phyloP scores from a whole-genome alignment of 2,113 vertebrate genomes.

The Vimba vimba region DNA sequence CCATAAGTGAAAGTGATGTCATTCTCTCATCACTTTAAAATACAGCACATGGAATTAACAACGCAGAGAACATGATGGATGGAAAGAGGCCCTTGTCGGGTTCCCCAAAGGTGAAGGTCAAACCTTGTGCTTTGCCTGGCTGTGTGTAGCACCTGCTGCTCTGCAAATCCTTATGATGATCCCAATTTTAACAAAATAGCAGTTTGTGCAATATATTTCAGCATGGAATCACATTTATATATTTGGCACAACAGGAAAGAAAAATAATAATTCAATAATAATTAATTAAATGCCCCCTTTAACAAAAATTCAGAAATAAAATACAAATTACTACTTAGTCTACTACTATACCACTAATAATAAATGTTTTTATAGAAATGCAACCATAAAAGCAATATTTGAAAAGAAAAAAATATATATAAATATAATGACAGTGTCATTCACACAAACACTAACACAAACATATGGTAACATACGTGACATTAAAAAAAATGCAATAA shows the following conservation, averaged over 20 bases:
- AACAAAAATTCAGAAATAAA: background rate
- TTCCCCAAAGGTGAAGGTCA: background rate
- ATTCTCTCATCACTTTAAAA: too few species aligned
- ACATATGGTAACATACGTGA: too few species aligned
- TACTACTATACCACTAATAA: background rate
- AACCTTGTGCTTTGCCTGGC: background rate
- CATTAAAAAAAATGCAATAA: too few species aligned
- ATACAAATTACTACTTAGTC: background rate
- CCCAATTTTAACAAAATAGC: background rate
- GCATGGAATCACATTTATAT: background rate
- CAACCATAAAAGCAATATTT: background rate
- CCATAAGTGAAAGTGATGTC: too few species aligned
- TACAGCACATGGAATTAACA: too few species aligned
- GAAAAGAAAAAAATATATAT: too few species aligned
- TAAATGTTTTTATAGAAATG: background rate
- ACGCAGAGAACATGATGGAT: too few species aligned
- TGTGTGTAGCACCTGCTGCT: background rate
- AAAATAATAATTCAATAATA: background rate
- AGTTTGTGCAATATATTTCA: background rate
- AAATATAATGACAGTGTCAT: too few species aligned
- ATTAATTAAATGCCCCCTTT: background rate
- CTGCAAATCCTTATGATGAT: background rate
- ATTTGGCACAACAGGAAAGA: background rate
- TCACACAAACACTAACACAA: too few species aligned
- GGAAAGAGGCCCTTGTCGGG: too few species aligned